Percentiles rank a stretch among this genome's conserved stretches.
phyloP scores from a whole-genome alignment of 2,797 vertebrate species.

The Rachycentron canadum region DNA sequence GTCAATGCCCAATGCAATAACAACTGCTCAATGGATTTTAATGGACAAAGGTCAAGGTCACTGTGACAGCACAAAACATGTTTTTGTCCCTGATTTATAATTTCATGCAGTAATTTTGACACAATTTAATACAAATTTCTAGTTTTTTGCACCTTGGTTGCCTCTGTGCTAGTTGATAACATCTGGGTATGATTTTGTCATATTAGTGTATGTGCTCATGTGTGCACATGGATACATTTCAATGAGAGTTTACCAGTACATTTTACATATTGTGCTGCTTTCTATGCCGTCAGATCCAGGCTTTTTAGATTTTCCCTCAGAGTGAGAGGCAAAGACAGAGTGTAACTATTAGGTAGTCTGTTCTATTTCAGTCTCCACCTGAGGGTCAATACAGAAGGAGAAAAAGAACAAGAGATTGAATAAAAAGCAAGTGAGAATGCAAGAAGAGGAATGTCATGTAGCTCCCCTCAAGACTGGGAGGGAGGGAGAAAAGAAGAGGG shows the following conservation, averaged over 20 bases:
- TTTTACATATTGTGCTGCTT: constrained; percentile 3
- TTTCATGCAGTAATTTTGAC: no score
- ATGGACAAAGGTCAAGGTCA: no score
- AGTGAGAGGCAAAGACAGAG: constrained; percentile 18
- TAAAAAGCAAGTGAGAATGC: constrained; percentile 56
- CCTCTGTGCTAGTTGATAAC: constrained; percentile 10
- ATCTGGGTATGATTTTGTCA: constrained; percentile 2
- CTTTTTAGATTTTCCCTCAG: constrained; percentile 2
- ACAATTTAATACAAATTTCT: no score
- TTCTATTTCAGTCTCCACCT: constrained; percentile 55
- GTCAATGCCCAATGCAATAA: no score
- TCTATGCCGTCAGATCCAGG: neutral
- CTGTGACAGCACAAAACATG: no score
- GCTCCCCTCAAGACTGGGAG: constrained; percentile 48
- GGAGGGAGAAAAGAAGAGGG: constrained; percentile 59
- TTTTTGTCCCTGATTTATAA: no score
- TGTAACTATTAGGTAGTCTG: constrained; percentile 20
- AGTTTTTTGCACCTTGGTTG: neutral
- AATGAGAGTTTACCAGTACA: neutral
- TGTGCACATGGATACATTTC: neutral
- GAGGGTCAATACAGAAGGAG: constrained; percentile 29
- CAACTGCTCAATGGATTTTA: no score
- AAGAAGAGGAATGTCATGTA: constrained; percentile 54
- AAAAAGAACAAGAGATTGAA: constrained; percentile 40
- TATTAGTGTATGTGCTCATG: neutral